A percentile compares a stretch with the other conserved stretches of the same genome.
phyloP scores from a whole-genome alignment of 2,113 vertebrate genomes.

The Urocolius indicus region DNA sequence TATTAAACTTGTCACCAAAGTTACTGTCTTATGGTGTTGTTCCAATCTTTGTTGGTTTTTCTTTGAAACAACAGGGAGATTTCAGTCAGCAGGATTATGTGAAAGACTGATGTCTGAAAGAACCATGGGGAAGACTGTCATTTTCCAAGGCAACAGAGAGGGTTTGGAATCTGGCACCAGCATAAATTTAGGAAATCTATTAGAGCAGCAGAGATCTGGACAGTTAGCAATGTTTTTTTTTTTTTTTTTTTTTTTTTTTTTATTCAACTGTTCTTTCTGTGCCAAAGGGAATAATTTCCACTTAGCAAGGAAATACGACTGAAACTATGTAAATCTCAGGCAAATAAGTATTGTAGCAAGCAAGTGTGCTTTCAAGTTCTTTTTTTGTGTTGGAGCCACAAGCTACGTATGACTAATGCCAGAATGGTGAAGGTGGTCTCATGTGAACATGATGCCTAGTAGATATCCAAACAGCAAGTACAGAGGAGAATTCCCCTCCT shows the following conservation, averaged over 20 bases:
- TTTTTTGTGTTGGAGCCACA: background rate
- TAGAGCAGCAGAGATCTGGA: background rate
- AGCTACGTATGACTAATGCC: background rate
- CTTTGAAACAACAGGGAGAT: background rate
- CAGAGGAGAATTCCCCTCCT: background rate
- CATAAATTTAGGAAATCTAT: background rate
- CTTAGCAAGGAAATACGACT: background rate
- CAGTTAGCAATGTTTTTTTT: background rate
- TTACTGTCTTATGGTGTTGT: background rate
- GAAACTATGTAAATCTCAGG: background rate
- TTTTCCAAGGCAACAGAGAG: slow-evolving; percentile 11
- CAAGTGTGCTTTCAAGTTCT: background rate
- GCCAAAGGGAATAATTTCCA: background rate
- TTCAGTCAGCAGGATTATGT: background rate
- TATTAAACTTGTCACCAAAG: background rate
- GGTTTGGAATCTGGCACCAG: background rate
- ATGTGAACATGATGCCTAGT: background rate
- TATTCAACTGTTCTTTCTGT: background rate
- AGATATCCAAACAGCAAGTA: background rate
- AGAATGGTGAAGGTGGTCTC: background rate
- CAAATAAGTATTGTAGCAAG: background rate
- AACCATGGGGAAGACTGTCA: background rate
- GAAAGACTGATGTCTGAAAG: background rate
- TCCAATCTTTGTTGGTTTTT: background rate
- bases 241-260: too few relatives aligned